phyloP scores from a whole-genome alignment of 2,888 invertebrate genomes.

The Metallyticus violacea region DNA sequence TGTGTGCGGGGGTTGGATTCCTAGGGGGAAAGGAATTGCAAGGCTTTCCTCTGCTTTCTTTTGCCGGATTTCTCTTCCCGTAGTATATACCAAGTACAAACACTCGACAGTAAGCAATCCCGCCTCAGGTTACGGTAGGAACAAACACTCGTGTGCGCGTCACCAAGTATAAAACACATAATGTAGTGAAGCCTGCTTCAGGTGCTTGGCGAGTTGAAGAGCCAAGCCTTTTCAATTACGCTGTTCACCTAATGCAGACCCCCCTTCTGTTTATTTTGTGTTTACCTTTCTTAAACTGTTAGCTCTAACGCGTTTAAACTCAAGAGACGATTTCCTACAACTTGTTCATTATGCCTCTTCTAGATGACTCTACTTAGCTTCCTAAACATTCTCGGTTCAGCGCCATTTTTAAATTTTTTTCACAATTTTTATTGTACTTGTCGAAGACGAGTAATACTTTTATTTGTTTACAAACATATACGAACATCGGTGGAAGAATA shows the following conservation, averaged over 20 bases:
- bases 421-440: too few relatives aligned
- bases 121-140: not conserved
- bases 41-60: slow-evolving; percentile 1
- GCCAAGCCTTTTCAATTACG: not conserved
- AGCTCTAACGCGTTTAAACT: not conserved
- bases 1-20: not conserved
- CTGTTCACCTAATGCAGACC: not conserved
- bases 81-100: not conserved
- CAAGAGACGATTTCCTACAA: not conserved
- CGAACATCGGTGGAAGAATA: too few relatives aligned
- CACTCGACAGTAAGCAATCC: not conserved
- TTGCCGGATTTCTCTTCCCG: not conserved
- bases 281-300: not conserved
- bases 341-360: too few relatives aligned
- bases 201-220: too few relatives aligned
- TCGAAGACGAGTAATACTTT: too few relatives aligned
- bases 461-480: too few relatives aligned
- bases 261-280: not conserved
- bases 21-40: not conserved
- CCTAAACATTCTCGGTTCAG: too few relatives aligned
- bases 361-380: too few relatives aligned
- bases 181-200: not conserved
- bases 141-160: not conserved
- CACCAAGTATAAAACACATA: not conserved
- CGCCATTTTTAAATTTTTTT: too few relatives aligned